Base-by-base conservation (phyloP, 1,140 invertebrate genomes). In the Hesperophylax magnus region DNA sequence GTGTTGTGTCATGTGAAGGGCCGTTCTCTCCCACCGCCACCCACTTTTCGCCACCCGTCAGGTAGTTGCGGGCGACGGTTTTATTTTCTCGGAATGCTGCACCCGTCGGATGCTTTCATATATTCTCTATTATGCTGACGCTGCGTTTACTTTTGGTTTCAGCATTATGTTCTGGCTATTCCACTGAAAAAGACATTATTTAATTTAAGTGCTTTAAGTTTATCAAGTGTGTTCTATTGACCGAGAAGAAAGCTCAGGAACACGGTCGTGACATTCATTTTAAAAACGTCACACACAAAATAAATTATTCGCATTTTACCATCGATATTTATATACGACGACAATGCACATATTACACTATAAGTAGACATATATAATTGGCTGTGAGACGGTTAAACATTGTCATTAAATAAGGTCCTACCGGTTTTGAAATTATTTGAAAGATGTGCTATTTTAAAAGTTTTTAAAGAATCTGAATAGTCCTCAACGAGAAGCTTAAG, bases 101-200 rank as follows among this genome's bases (percentile, higher is more conserved):
- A 72, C 69, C 53, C 27, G 47, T 72, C 69, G 17, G 69, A 72
- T 8, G 69, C 52, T 54, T 72, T 69, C 6, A 47, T 72, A 52
- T 52, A 54, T 72, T 72, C 27, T 72, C n/a, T 18, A 69, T 52
- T 72, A 22, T 72, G 69, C 69, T 20, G 34, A 67, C n/a, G 27
- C 7, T 31, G 34, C 31, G 22, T 61, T 61, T 27, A 61, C 20
- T 22, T 61, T 61, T 20, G 60, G 24, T 61, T 61, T 61, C 20
- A n/a, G 20, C 60, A 61, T 6, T 14, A 14, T 14, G 8, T 47
- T 14, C 11, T 47, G 24, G 9, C 24, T 14, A 9, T 15, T 27
- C 9, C 20, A 61, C 60, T 14, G 14, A 61, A 61, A 61, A 24
- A 14, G 8, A 24, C n/a, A 61, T 61, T 61, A 24, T 61, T 14